Evolutionary conservation across 2,888 invertebrate species (phyloP).

Genomic region (Apamea epomidion): DNA sequence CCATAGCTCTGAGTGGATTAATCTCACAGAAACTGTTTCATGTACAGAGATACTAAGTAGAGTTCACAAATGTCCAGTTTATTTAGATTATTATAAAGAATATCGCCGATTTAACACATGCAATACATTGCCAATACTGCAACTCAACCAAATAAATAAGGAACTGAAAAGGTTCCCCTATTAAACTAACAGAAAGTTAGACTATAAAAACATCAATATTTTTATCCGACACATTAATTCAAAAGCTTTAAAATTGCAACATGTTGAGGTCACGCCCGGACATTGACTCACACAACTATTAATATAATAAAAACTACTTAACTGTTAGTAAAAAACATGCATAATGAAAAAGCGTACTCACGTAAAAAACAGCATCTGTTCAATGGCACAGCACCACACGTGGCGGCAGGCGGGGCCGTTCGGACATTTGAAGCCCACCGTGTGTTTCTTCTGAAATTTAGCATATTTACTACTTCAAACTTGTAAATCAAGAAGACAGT

Average conservation of each 20-base stretch:
- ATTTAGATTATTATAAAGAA: background rate
- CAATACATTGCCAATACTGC: background rate
- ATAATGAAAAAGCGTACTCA: slow-evolving; percentile 87
- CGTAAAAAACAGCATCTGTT: slow-evolving; percentile 99
- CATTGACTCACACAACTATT: slow-evolving; percentile 9
- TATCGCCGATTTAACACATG: background rate
- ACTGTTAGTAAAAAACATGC: background rate
- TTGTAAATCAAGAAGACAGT: background rate
- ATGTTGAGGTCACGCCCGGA: background rate
- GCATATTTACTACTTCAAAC: background rate
- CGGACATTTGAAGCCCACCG: slow-evolving; percentile 98
- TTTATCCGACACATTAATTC: slow-evolving; percentile 2
- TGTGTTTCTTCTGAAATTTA: slow-evolving; percentile 96
- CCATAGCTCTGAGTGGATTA: background rate
- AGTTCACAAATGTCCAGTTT: background rate
- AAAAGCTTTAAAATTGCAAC: background rate
- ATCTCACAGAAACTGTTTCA: background rate
- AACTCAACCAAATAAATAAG: background rate
- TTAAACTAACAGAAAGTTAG: background rate
- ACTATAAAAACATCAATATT: background rate
- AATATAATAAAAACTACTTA: background rate
- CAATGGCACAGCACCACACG: slow-evolving; percentile 99
- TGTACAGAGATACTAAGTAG: background rate
- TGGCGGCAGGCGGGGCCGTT: slow-evolving; percentile 97
- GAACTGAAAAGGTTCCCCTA: background rate